Percentiles rank a stretch among this genome's conserved stretches.
Evolutionary conservation across 2,888 invertebrate genomes (phyloP).

Genomic region (Oscheius myriophilus): DNA sequence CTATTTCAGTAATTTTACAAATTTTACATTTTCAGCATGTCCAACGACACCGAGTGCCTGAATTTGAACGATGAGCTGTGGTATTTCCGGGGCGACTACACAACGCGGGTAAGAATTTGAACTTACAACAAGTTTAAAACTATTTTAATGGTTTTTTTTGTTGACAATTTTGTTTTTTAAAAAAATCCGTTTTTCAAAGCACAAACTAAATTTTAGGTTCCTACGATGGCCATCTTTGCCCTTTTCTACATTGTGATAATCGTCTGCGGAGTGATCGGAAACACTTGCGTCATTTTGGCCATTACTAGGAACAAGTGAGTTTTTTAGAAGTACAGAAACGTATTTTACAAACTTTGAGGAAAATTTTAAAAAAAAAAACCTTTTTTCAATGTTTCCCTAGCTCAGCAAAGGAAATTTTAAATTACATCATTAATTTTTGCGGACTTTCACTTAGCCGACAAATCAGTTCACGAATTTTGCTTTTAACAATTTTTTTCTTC

Average conservation of each 20-base stretch:
- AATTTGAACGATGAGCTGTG: conserved; percentile 66
- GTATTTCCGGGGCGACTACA: conserved; percentile 54
- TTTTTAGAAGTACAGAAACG: no score
- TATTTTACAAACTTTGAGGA: neutral
- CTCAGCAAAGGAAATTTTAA: no score
- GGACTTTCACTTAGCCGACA: no score
- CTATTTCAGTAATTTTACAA: no score
- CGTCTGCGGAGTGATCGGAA: conserved; percentile 64
- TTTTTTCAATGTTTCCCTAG: no score
- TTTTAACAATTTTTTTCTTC: no score
- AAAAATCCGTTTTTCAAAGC: neutral
- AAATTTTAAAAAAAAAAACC: no score
- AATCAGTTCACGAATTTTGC: no score
- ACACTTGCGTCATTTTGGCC: conserved; percentile 66
- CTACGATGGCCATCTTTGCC: conserved; percentile 60
- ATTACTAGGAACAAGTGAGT: conserved; percentile 65
- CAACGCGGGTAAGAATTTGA: conserved; percentile 46
- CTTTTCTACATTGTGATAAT: conserved; percentile 64
- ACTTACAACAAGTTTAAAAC: no score
- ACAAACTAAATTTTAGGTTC: conserved; percentile 38
- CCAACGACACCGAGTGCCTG: conserved; percentile 59
- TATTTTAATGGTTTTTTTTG: no score
- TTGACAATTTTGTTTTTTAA: no score
- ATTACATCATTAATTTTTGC: no score
- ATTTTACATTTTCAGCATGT: conserved; percentile 46